Conservation (phyloP, 2,888 invertebrate species). For the Nebria brevicollis region DNA sequence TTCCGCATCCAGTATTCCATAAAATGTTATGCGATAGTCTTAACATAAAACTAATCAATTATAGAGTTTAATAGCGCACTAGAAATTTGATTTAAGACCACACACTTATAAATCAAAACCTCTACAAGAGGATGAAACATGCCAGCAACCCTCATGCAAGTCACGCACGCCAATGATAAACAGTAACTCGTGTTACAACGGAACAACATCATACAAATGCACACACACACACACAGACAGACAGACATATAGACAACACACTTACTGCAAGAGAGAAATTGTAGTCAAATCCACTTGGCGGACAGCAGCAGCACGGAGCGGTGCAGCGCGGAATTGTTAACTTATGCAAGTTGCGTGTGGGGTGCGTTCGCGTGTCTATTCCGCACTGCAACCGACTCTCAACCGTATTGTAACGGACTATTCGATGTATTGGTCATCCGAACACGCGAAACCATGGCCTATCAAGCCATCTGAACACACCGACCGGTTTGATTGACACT, state of each 20-base stretch:
- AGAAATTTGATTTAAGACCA: background rate
- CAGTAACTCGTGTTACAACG: background rate
- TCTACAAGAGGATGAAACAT: background rate
- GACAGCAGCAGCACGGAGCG: background rate
- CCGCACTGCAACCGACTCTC: conserved; percentile 54
- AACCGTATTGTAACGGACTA: conserved; percentile 55
- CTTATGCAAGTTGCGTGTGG: conserved; percentile 62
- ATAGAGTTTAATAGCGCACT: background rate
- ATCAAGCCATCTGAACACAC: conserved; percentile 58
- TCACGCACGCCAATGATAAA: background rate
- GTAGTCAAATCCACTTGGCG: conserved; percentile 14
- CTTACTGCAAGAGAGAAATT: background rate
- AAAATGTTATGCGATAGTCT: too few relatives aligned
- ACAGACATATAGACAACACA: background rate
- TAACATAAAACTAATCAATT: background rate
- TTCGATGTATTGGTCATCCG: conserved; percentile 55
- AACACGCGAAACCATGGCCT: conserved; percentile 57
- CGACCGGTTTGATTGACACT: conserved; percentile 60
- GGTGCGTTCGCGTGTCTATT: conserved; percentile 59
- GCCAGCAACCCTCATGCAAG: background rate
- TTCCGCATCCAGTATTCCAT: too few relatives aligned
- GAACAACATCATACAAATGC: background rate
- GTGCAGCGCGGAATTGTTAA: conserved; percentile 51
- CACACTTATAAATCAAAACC: background rate
- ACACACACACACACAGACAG: background rate